Evolutionary conservation across 2,888 invertebrate genomes (phyloP), one percentile per base, ranked within the genome.

Genomic region (Xestia xanthographa): DNA sequence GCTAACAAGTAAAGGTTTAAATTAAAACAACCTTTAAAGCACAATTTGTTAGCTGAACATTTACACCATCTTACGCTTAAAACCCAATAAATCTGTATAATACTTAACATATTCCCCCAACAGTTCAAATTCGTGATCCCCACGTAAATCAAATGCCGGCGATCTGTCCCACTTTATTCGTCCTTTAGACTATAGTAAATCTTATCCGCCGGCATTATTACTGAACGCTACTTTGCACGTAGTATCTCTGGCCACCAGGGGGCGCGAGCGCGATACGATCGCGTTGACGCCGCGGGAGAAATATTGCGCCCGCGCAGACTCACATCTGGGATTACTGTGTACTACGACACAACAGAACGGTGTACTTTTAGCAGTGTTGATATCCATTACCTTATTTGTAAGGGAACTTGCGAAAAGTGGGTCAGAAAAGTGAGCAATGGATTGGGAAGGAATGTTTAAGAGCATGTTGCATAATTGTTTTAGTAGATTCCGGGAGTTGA

Each of bases 221-320:
- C 79, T 77, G 82, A 77, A 87, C 70, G 87, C 80, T 83, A 85
- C 83, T 85, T 83, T 74, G 83, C 88, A 77, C 81, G 79, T 82
- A 79, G 83, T 79, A 83, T 87, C 83, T 86, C 80, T 80, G 82
- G 78, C 84, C 90, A 90, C 90, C 89, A 91, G 84, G 79, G 83
- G 88, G 87, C 84, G 83, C 85, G 86, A 85, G 73, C 50, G 85
- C 87, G 93, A 93, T 93, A 85, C 45, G 91, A 93, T 93, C 93
- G 88, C 90, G 91, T 90, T 91, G 88, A 84, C 89, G 86, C 88
- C 85, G 84, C 80, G 70, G 77, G 86, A 82, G 87, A 90, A 90
- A 89, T 92, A 91, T 91, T 90, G 90, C 87, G 86, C 88, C 83
- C 74, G 83, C 81, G 85, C 77, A 83, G 66, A 67, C 85, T 83